A percentile compares a stretch with the other conserved stretches of the same genome.
Conservation (phyloP, 2,113 vertebrate genomes). For the Geococcyx californianus region DNA sequence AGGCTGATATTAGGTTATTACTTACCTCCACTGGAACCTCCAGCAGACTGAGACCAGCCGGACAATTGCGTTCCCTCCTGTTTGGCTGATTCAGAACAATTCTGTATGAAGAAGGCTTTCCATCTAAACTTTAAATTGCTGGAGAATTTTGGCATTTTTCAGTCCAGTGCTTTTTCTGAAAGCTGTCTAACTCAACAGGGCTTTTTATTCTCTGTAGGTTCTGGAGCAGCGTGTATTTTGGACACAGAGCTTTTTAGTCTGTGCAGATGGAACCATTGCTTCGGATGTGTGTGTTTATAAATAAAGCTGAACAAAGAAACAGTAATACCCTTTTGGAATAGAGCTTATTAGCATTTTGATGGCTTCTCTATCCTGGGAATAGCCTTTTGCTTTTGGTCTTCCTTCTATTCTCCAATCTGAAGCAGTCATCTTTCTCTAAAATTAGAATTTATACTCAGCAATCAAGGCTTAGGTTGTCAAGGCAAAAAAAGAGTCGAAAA, state of each 20-base stretch:
- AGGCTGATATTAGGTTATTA: neutral
- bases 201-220: neutral
- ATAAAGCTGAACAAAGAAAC: slow-evolving; percentile 25
- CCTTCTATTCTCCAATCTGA: neutral
- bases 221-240: neutral
- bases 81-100: neutral
- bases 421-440: slow-evolving; percentile 20
- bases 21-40: neutral
- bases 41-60: neutral
- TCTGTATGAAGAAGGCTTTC: neutral
- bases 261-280: neutral
- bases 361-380: slow-evolving; percentile 20
- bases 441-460: slow-evolving; percentile 32
- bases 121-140: neutral
- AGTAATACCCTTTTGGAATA: neutral
- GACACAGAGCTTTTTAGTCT: neutral
- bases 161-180: neutral
- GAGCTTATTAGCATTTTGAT: slow-evolving; percentile 41
- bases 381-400: slow-evolving; percentile 14
- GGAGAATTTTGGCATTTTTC: neutral
- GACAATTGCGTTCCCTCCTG: neutral
- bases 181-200: neutral
- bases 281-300: slow-evolving; percentile 4
- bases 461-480: slow-evolving; percentile 1
- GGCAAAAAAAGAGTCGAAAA: neutral